Evolutionary conservation across 2,113 vertebrate species (phyloP).

Genomic region (Scolopax mira): DNA sequence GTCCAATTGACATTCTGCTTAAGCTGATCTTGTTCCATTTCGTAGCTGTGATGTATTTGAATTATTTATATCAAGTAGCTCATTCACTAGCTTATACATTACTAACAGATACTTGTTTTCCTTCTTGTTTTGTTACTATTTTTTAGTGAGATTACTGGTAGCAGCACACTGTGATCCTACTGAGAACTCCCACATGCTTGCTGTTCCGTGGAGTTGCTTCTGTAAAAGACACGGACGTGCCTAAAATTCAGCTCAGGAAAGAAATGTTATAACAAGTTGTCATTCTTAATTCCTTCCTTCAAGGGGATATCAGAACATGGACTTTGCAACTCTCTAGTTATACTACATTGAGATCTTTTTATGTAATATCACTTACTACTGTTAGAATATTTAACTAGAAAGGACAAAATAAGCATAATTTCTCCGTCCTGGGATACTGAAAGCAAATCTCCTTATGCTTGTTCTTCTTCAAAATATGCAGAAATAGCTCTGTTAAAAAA

Average conservation of each 20-base stretch:
- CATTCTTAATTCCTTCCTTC: constrained; percentile 8
- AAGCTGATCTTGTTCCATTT: background rate
- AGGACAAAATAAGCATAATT: constrained; percentile 13
- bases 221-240: background rate
- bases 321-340: background rate
- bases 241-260: constrained; percentile 13
- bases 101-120: background rate
- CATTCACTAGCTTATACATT: background rate
- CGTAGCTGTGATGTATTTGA: background rate
- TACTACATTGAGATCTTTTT: background rate
- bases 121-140: background rate
- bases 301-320: background rate
- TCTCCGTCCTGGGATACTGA: background rate
- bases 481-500: background rate
- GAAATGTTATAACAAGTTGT: constrained; percentile 5
- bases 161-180: background rate
- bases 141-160: background rate
- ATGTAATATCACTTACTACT: background rate
- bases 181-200: background rate
- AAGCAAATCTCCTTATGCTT: background rate
- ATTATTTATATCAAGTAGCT: background rate
- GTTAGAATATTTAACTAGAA: background rate
- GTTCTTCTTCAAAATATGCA: background rate
- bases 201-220: background rate
- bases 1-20: background rate